phyloP scores from a whole-genome alignment of 2,113 vertebrate species.

The Rattus rattus region DNA sequence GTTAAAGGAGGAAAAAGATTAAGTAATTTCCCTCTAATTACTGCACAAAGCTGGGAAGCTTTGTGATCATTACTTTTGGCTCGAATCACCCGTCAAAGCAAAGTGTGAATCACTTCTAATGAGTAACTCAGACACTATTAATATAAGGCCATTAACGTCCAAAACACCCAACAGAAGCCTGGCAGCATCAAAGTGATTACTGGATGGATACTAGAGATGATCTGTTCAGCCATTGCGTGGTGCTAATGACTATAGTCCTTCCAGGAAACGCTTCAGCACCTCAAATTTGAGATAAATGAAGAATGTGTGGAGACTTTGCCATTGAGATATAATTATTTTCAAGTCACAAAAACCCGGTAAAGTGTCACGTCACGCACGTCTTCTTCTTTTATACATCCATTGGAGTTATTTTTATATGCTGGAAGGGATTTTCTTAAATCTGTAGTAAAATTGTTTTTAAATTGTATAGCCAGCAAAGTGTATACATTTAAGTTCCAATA shows the following conservation, averaged over 20 bases:
- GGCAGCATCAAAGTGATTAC: conserved; percentile 50
- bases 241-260: conserved; percentile 21
- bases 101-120: conserved; percentile 57
- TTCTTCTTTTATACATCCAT: background rate
- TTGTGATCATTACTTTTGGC: conserved; percentile 58
- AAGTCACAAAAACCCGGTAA: conserved; percentile 10
- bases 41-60: conserved; percentile 32
- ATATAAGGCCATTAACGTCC: conserved; percentile 51
- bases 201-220: conserved; percentile 43
- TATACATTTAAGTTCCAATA: conserved; percentile 5
- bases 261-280: conserved; percentile 8
- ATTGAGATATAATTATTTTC: conserved; percentile 44
- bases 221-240: background rate
- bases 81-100: conserved; percentile 52
- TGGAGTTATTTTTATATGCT: conserved; percentile 5
- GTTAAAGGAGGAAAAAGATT: conserved; percentile 59
- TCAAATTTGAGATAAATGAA: conserved; percentile 52
- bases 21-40: conserved; percentile 69
- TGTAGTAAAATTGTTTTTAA: background rate
- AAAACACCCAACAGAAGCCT: conserved; percentile 25
- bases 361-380: background rate
- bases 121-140: conserved; percentile 45
- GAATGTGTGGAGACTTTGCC: background rate
- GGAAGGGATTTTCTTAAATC: conserved; percentile 32
- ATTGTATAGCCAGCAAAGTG: background rate